Conservation (phyloP, 35 echinoderm and acorn worm species). For the Eucidaris tribuloides region DNA sequence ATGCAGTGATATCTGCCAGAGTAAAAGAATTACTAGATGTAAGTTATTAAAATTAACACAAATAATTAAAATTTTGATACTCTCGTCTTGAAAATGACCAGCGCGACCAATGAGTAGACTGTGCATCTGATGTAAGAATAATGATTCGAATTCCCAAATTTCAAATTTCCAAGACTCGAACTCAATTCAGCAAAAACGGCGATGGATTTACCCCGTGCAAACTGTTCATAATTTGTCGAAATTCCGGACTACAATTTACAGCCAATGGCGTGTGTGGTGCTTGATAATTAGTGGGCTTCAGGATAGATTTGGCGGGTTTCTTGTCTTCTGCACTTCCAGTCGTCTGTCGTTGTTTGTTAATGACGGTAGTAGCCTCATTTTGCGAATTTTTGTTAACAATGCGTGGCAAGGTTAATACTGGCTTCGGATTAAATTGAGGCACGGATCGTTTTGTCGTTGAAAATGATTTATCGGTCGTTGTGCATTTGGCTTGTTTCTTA, state of each 20-base stretch:
- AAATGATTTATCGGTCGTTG: conserved; percentile 7
- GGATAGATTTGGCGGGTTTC: conserved; percentile 5
- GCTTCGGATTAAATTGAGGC: conserved; percentile 8
- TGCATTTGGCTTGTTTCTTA: not conserved
- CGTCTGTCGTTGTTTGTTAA: not conserved
- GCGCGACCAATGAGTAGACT: too few species aligned
- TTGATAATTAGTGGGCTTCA: not conserved
- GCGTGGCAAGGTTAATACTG: not conserved
- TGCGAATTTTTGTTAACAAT: not conserved
- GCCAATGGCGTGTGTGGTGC: not conserved
- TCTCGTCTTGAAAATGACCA: too few species aligned
- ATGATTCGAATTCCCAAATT: too few species aligned
- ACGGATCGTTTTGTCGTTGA: not conserved
- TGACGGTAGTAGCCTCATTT: not conserved
- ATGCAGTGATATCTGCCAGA: too few species aligned
- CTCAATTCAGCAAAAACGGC: conserved; percentile 1
- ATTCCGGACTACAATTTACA: not conserved
- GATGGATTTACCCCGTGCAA: conserved; percentile 21
- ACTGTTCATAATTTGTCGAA: not conserved
- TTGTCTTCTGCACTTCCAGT: not conserved
- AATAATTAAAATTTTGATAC: too few species aligned
- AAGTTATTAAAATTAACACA: too few species aligned
- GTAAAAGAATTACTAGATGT: too few species aligned
- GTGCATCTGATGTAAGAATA: too few species aligned
- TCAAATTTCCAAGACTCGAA: too few species aligned